Conservation (phyloP, 2,888 invertebrate genomes). For the Himalopsyche anomala region DNA sequence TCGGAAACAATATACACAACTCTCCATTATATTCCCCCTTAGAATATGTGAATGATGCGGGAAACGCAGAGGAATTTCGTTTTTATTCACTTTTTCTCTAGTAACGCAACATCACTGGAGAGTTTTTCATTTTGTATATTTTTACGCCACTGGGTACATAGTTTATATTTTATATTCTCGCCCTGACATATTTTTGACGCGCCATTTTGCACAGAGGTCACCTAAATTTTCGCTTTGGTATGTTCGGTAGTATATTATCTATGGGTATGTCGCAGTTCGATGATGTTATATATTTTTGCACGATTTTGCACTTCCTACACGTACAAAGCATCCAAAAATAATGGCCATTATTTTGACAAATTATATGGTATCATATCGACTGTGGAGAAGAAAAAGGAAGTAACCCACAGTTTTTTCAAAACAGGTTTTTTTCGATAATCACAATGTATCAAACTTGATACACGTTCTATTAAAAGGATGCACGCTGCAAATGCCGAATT, state of each 20-base stretch:
- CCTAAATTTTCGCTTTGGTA: not conserved
- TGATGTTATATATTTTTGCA: not conserved
- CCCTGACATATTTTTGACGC: not conserved
- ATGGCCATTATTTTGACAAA: not conserved
- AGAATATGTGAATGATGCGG: conserved; percentile 25
- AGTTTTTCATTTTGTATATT: conserved; percentile 25
- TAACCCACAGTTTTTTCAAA: too few species aligned
- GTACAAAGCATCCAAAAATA: not conserved
- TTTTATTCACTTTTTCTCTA: not conserved
- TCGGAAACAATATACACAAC: conserved; percentile 4
- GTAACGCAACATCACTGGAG: conserved; percentile 1
- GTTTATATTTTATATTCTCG: not conserved
- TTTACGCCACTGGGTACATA: not conserved
- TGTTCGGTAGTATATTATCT: too few species aligned
- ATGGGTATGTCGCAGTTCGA: not conserved
- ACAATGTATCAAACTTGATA: too few species aligned
- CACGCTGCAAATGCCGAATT: too few species aligned
- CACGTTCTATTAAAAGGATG: too few species aligned
- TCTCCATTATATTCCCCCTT: not conserved
- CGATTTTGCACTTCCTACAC: not conserved
- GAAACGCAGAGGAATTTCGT: not conserved
- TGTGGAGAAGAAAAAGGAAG: too few species aligned
- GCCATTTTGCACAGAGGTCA: not conserved
- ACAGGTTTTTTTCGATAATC: too few species aligned
- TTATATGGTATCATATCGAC: conserved; percentile 6